Conservation (phyloP, 2,797 vertebrate genomes). For the Peromyscus nudipes region DNA sequence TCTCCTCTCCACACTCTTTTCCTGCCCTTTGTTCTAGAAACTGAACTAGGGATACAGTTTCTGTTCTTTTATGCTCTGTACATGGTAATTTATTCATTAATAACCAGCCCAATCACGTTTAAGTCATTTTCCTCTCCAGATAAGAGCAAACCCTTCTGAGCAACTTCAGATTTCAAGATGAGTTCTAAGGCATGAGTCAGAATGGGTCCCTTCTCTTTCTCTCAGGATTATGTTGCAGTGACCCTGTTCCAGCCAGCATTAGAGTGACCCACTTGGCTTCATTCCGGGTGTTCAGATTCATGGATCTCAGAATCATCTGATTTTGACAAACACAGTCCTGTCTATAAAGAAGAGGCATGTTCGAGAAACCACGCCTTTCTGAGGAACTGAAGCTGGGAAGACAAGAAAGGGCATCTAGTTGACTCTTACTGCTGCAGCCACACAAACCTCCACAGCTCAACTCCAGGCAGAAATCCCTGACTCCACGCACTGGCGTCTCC, state of each 20-base stretch:
- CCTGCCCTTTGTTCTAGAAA: conserved; percentile 27
- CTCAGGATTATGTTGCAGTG: not conserved
- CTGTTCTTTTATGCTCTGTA: not conserved
- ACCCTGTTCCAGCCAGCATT: not conserved
- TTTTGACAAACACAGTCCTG: not conserved
- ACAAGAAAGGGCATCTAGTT: not conserved
- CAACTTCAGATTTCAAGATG: conserved; percentile 36
- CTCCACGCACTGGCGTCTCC: no score
- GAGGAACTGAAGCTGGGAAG: not conserved
- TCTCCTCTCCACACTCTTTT: not conserved
- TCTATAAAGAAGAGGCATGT: not conserved
- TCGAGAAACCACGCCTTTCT: not conserved
- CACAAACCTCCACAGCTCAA: not conserved
- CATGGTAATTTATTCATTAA: not conserved
- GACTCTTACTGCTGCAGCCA: not conserved
- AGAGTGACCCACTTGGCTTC: not conserved
- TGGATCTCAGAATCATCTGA: not conserved
- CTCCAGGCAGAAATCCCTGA: not conserved
- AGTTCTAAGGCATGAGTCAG: not conserved
- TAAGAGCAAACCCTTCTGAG: conserved; percentile 22
- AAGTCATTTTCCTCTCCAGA: not conserved
- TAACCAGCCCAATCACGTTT: not conserved
- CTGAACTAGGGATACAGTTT: not conserved
- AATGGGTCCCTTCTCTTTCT: not conserved
- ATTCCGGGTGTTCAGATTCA: not conserved